These are phyloP conservation scores for Neostethus bicornis DNA, from an alignment of 2,797 vertebrate genomes.

Conservation along the genomic window DNA sequence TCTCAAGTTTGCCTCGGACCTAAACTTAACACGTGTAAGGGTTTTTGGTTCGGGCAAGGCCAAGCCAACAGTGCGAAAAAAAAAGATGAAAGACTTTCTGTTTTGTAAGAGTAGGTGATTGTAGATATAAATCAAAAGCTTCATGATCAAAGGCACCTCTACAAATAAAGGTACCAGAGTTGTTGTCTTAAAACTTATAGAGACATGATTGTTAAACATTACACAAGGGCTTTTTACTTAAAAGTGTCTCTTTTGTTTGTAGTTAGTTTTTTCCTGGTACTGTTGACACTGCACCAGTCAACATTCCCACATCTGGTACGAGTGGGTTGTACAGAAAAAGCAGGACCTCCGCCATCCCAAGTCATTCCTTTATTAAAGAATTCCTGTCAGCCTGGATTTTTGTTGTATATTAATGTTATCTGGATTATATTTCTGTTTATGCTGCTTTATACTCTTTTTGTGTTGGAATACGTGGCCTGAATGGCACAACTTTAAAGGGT, in stretches of 20 bases:
- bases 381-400: not conserved
- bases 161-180: slow-evolving; percentile 51
- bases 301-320: slow-evolving; percentile 49
- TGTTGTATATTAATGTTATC: not conserved
- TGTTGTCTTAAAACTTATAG: slow-evolving; percentile 38
- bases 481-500: too few relatives aligned
- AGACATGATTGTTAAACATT: slow-evolving; percentile 34
- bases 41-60: slow-evolving; percentile 49
- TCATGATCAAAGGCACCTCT: slow-evolving; percentile 26
- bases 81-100: slow-evolving; percentile 38
- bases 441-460: not conserved
- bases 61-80: slow-evolving; percentile 41
- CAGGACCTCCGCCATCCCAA: not conserved
- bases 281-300: slow-evolving; percentile 52
- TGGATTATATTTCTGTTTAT: not conserved
- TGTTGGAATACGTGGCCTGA: not conserved
- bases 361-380: not conserved
- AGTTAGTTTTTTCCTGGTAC: slow-evolving; percentile 8
- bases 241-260: slow-evolving; percentile 15
- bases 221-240: slow-evolving; percentile 40
- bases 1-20: slow-evolving; percentile 77
- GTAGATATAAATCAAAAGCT: slow-evolving; percentile 41
- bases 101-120: slow-evolving; percentile 41
- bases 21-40: slow-evolving; percentile 69
- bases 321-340: slow-evolving; percentile 3